phyloP scores from a whole-genome alignment of 1,140 invertebrate genomes.

The Luehdorfia chinensis region DNA sequence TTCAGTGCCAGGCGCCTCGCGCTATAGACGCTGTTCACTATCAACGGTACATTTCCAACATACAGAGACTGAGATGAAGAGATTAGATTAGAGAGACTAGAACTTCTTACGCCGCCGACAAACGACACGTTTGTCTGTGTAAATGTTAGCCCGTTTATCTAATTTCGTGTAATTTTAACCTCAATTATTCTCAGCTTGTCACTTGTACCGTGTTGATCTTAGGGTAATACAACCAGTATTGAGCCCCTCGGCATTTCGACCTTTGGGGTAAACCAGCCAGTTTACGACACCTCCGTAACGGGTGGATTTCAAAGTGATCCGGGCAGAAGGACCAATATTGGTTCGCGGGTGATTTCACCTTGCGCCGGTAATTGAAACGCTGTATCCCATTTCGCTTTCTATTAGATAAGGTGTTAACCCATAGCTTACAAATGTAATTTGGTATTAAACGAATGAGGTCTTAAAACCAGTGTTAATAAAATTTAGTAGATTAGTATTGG shows the following conservation, averaged over 20 bases:
- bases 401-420: slow-evolving; percentile 11
- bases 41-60: no score
- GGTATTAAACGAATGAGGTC: slow-evolving; percentile 4
- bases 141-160: no score
- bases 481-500: neutral
- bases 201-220: slow-evolving; percentile 10
- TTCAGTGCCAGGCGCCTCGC: no score
- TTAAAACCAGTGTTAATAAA: neutral
- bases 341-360: slow-evolving; percentile 18
- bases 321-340: slow-evolving; percentile 30
- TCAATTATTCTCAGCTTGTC: no score
- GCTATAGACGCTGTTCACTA: no score
- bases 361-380: slow-evolving; percentile 10
- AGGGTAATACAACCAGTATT: slow-evolving; percentile 18
- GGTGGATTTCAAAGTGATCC: slow-evolving; percentile 16
- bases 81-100: no score
- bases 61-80: no score
- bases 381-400: slow-evolving; percentile 12
- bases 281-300: slow-evolving; percentile 25
- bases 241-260: slow-evolving; percentile 21
- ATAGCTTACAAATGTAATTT: slow-evolving; percentile 4
- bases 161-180: no score
- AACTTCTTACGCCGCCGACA: no score
- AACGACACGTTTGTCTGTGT: no score
- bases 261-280: slow-evolving; percentile 26